Conservation (phyloP, 2,113 vertebrate genomes). For the Xyliphius kryptos region DNA sequence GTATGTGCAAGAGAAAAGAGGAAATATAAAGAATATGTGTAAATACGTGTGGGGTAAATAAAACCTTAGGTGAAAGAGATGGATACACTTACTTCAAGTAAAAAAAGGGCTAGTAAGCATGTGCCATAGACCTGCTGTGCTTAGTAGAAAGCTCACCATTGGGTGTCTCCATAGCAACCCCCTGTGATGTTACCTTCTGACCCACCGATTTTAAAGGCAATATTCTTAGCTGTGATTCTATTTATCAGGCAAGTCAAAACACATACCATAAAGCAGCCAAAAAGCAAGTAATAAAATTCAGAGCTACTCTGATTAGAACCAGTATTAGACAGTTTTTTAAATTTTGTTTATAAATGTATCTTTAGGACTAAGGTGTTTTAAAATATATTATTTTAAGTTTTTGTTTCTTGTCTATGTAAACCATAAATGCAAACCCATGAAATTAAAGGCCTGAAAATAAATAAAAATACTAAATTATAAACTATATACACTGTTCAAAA, state of each 20-base stretch:
- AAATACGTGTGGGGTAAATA: not conserved
- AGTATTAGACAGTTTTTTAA: not conserved
- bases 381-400: too few species aligned
- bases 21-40: slow-evolving; percentile 12
- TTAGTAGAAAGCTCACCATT: slow-evolving; percentile 57
- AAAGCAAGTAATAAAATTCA: slow-evolving; percentile 36
- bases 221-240: slow-evolving; percentile 59
- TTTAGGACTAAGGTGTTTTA: not conserved
- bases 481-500: too few species aligned
- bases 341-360: not conserved
- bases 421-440: too few species aligned
- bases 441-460: not conserved
- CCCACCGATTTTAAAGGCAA: slow-evolving; percentile 65
- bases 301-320: slow-evolving; percentile 13
- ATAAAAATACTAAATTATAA: too few species aligned
- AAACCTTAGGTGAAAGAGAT: slow-evolving; percentile 9
- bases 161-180: slow-evolving; percentile 72
- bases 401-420: not conserved
- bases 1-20: slow-evolving; percentile 28
- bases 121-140: slow-evolving; percentile 56
- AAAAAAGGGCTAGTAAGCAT: slow-evolving; percentile 19
- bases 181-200: slow-evolving; percentile 66
- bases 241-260: slow-evolving; percentile 49
- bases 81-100: slow-evolving; percentile 13
- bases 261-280: slow-evolving; percentile 21